A percentile compares a stretch with the other conserved stretches of the same genome.
These are phyloP conservation scores for Esox lucius DNA, from an alignment of 2,797 vertebrate species.

Conservation along the genomic window DNA sequence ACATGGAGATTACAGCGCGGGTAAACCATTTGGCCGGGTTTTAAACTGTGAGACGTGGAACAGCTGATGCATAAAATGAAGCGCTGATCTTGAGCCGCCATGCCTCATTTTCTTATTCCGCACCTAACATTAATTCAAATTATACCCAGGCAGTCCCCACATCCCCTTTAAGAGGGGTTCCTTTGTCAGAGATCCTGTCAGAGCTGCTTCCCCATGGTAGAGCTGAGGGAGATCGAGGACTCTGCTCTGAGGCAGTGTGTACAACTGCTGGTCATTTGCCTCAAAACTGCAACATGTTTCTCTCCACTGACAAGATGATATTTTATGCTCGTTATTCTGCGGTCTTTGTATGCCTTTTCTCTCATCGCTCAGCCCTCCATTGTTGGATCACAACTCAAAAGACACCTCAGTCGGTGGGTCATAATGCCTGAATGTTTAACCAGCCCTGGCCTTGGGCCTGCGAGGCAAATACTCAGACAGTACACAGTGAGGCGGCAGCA, in stretches of 20 bases:
- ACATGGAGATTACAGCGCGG: background rate
- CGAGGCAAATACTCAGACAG: no score
- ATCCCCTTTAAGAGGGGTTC: slow-evolving; percentile 58
- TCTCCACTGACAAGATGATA: no score
- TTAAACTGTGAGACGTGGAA: slow-evolving; percentile 51
- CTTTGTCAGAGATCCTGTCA: slow-evolving; percentile 43
- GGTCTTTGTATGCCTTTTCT: no score
- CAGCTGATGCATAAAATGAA: slow-evolving; percentile 70
- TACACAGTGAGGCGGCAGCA: no score
- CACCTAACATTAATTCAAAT: slow-evolving; percentile 70
- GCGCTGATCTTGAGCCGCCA: slow-evolving; percentile 66
- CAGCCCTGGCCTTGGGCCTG: no score
- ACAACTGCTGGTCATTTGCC: no score
- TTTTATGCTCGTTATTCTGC: no score
- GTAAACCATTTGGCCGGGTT: background rate
- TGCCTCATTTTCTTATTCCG: slow-evolving; percentile 72
- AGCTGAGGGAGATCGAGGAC: slow-evolving; percentile 60
- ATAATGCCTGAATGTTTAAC: no score
- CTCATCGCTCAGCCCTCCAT: no score
- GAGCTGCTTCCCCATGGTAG: slow-evolving; percentile 62
- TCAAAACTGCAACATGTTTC: no score
- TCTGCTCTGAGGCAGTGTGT: slow-evolving; percentile 50
- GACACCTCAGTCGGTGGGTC: no score
- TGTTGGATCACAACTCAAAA: no score
- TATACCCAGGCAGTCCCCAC: slow-evolving; percentile 65